phyloP scores from a whole-genome alignment of 2,113 vertebrate species.

The Pseudolaguvia tuberculata region DNA sequence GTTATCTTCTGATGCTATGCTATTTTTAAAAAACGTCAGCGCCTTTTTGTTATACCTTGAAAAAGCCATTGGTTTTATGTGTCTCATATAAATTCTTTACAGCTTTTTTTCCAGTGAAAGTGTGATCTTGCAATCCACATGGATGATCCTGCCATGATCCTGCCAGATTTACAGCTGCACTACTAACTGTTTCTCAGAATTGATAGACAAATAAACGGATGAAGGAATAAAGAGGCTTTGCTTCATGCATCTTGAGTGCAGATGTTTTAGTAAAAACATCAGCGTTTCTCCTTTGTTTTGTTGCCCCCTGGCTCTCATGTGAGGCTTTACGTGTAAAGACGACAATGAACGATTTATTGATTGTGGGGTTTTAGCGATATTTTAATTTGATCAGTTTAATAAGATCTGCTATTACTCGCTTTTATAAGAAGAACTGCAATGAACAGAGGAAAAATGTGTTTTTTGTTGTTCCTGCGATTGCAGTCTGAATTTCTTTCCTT shows the following conservation, averaged over 20 bases:
- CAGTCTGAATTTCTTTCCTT: too few relatives aligned
- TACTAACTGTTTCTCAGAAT: not conserved
- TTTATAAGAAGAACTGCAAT: too few relatives aligned
- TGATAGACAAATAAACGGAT: not conserved
- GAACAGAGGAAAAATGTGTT: too few relatives aligned
- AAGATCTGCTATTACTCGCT: too few relatives aligned
- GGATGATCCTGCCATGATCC: not conserved
- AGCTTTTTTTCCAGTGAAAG: not conserved
- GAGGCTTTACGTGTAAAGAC: not conserved
- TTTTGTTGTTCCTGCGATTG: too few relatives aligned
- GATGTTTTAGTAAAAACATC: conserved; percentile 15
- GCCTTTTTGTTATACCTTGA: too few relatives aligned
- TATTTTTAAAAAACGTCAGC: not conserved
- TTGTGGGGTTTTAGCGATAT: not conserved
- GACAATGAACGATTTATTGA: conserved; percentile 43
- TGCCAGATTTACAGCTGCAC: not conserved
- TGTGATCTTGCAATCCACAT: not conserved
- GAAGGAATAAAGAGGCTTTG: not conserved
- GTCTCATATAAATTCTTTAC: conserved; percentile 11
- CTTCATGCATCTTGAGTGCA: conserved; percentile 25
- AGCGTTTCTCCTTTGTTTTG: not conserved
- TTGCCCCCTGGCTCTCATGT: not conserved
- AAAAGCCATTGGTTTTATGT: not conserved
- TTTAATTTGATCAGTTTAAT: too few relatives aligned
- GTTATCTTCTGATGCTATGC: not conserved